Evolutionary conservation across 2,113 vertebrate genomes (phyloP).

Genomic region (Engystomops pustulosus): DNA sequence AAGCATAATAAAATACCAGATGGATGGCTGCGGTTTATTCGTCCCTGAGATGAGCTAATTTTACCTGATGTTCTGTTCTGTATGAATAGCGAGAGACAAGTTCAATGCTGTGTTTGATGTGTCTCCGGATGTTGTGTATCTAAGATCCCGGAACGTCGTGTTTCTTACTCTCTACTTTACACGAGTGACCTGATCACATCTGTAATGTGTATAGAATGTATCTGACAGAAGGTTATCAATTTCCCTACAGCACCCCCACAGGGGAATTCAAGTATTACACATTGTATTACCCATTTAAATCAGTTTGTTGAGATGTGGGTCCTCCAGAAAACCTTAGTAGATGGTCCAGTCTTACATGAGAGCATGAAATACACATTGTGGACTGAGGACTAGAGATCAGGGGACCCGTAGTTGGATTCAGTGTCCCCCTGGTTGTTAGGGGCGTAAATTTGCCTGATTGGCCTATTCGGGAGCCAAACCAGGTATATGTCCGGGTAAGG

Average conservation of each 20-base stretch:
- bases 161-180: not conserved
- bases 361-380: no score
- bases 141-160: not conserved
- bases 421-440: no score
- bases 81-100: not conserved
- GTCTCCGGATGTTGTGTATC: not conserved
- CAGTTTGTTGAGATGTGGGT: not conserved
- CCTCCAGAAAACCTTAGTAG: no score
- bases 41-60: conserved; percentile 22
- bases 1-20: not conserved
- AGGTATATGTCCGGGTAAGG: no score
- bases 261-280: not conserved
- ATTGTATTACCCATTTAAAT: not conserved
- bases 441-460: no score
- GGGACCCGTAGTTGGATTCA: no score
- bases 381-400: no score
- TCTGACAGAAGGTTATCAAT: not conserved
- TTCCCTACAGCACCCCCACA: not conserved
- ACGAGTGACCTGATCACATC: no score
- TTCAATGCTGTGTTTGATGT: not conserved
- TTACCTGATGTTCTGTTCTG: not conserved
- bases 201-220: not conserved
- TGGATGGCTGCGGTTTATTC: not conserved
- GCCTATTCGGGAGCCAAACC: no score
- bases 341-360: no score